phyloP scores from a whole-genome alignment of 2,888 invertebrate species.

The Diarsia mendica region DNA sequence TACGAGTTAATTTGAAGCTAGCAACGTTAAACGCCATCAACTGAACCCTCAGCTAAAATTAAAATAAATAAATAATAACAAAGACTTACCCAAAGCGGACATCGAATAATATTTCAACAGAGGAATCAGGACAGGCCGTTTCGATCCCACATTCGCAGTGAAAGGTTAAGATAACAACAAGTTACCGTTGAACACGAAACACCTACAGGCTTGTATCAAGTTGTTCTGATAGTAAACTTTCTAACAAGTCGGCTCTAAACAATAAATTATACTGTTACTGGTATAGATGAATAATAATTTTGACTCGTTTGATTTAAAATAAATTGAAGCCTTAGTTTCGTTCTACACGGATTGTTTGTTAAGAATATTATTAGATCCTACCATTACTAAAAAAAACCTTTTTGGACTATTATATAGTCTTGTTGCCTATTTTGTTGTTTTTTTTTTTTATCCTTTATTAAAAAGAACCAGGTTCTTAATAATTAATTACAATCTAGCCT shows the following conservation, averaged over 20 bases:
- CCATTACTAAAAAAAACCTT: no score
- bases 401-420: no score
- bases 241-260: constrained; percentile 46
- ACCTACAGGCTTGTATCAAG: constrained; percentile 60
- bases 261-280: constrained; percentile 59
- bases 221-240: constrained; percentile 60
- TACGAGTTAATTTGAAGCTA: neutral
- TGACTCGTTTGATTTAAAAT: constrained; percentile 1
- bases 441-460: no score
- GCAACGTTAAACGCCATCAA: neutral
- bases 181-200: constrained; percentile 47
- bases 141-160: constrained; percentile 6
- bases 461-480: no score
- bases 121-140: constrained; percentile 6
- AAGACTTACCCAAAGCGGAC: neutral
- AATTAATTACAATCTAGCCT: no score
- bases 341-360: neutral
- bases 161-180: constrained; percentile 61
- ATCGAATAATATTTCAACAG: constrained; percentile 12
- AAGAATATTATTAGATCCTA: neutral
- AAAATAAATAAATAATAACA: neutral
- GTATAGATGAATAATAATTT: constrained; percentile 35
- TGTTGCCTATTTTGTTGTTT: no score
- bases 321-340: neutral
- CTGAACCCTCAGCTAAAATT: neutral